A percentile compares a stretch with the other conserved stretches of the same genome.
Evolutionary conservation across 2,113 vertebrate species (phyloP).

Genomic region (Chascanopsetta lugubris): DNA sequence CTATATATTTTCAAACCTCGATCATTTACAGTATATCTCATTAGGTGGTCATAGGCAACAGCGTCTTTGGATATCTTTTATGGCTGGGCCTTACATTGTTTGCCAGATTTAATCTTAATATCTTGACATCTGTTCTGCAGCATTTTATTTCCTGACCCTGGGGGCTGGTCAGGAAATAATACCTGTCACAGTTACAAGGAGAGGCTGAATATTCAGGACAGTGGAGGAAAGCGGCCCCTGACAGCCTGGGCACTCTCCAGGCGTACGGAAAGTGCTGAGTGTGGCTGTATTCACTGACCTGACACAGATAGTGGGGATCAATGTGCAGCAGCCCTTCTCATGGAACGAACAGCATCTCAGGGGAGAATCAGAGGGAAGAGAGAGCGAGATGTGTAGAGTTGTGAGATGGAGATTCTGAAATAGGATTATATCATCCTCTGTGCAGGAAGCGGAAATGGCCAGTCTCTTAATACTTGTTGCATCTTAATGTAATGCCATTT

Average conservation of each 20-base stretch:
- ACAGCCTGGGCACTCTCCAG: slow-evolving; percentile 37
- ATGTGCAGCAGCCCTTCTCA: slow-evolving; percentile 66
- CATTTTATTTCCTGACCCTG: background rate
- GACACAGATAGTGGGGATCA: slow-evolving; percentile 73
- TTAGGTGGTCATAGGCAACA: background rate
- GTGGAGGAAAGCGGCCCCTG: slow-evolving; percentile 39
- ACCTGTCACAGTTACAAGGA: slow-evolving; percentile 38
- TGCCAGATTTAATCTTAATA: background rate
- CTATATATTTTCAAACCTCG: too few species aligned
- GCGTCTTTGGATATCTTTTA: background rate
- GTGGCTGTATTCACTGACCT: slow-evolving; percentile 66
- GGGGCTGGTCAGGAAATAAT: background rate
- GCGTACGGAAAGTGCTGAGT: slow-evolving; percentile 64
- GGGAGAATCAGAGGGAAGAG: slow-evolving; percentile 57
- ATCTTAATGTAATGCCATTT: slow-evolving; percentile 66
- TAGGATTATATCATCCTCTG: slow-evolving; percentile 66
- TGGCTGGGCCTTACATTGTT: background rate
- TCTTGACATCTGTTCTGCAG: background rate
- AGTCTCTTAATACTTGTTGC: slow-evolving; percentile 65
- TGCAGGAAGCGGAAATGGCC: slow-evolving; percentile 72
- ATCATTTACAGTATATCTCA: background rate
- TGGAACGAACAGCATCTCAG: slow-evolving; percentile 63
- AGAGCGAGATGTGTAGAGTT: slow-evolving; percentile 33
- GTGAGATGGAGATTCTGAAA: slow-evolving; percentile 66
- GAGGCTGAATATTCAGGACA: slow-evolving; percentile 31